These are phyloP conservation scores for Charadrius vociferus DNA, from an alignment of 2,113 vertebrate genomes.

Conservation along the genomic window DNA sequence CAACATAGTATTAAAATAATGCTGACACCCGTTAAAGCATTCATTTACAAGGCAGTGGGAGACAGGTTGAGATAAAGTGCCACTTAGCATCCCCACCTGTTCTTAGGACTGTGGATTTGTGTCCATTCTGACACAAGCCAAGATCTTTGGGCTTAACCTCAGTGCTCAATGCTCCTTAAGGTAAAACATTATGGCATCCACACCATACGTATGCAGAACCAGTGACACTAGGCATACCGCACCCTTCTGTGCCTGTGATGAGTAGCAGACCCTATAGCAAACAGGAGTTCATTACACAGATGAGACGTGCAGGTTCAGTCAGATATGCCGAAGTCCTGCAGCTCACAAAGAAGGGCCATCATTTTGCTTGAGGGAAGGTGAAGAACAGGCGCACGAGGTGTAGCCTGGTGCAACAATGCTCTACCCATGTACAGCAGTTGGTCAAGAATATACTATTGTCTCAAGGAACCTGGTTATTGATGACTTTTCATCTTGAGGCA, in stretches of 20 bases:
- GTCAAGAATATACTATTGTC: background rate
- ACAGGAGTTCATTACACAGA: background rate
- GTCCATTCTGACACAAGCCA: background rate
- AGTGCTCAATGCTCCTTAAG: accelerated
- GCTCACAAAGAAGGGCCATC: background rate
- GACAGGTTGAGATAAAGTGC: background rate
- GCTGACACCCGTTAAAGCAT: background rate
- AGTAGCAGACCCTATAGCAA: accelerated
- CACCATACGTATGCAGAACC: background rate
- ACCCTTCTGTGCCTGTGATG: background rate
- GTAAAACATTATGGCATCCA: background rate
- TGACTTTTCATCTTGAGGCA: background rate
- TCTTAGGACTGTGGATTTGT: background rate
- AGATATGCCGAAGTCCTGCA: background rate
- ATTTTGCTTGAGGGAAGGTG: background rate
- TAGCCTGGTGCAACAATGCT: background rate
- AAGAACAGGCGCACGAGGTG: background rate
- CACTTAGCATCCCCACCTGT: background rate
- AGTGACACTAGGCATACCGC: background rate
- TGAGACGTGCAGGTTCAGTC: background rate
- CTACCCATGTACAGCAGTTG: accelerated
- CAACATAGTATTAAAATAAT: background rate
- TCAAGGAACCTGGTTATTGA: background rate
- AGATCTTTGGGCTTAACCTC: no score
- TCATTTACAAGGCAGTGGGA: background rate